phyloP scores from a whole-genome alignment of 2,113 vertebrate genomes.

The Morone saxatilis region DNA sequence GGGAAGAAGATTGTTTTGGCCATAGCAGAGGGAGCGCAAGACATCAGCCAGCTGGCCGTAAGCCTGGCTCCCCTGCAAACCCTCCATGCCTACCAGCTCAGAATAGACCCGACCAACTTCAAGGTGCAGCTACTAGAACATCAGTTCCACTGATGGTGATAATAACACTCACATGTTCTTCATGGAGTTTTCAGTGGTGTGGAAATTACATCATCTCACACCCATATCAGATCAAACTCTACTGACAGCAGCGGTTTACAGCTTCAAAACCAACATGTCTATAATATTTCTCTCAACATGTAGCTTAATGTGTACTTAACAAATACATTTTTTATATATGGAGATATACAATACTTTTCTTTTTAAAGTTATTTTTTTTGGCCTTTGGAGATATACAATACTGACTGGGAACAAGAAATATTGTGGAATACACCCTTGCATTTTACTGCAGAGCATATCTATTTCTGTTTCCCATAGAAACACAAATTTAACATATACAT shows the following conservation, averaged over 20 bases:
- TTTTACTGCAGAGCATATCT: background rate
- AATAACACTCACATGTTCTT: background rate
- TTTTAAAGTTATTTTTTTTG: no score
- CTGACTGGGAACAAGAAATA: no score
- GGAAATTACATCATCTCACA: no score
- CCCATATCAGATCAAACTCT: background rate
- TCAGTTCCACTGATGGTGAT: background rate
- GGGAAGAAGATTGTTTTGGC: conserved; percentile 84
- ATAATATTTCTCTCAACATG: background rate
- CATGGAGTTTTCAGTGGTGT: background rate
- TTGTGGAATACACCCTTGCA: no score
- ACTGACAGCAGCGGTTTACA: background rate
- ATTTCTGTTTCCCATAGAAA: no score
- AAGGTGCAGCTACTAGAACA: conserved; percentile 74
- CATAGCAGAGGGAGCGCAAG: conserved; percentile 79
- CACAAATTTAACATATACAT: background rate
- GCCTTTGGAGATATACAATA: no score
- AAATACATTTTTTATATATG: background rate
- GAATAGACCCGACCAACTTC: conserved; percentile 85
- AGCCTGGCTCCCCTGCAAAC: conserved; percentile 81
- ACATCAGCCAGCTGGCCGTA: conserved; percentile 80
- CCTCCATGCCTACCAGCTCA: conserved; percentile 83
- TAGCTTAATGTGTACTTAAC: background rate
- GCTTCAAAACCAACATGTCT: background rate
- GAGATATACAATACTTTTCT: no score